Evolutionary conservation across 1,140 invertebrate species (phyloP), one percentile per base, ranked within the genome.

Genomic region (Neodiprion lecontei): DNA sequence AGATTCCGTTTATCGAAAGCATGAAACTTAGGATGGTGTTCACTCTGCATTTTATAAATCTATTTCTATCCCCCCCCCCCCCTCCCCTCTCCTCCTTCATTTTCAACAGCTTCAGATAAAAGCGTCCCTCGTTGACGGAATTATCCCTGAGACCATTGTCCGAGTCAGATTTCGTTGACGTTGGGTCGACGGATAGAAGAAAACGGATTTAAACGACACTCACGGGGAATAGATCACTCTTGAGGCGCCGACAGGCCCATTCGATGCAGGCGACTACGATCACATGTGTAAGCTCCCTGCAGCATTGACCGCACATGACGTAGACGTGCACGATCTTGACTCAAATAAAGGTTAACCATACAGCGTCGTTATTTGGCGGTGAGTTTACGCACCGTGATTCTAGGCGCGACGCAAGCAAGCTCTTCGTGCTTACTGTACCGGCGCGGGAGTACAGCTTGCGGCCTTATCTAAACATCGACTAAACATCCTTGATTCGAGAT

Each of bases 401-500:
- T 40, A 40, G 28, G 28, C 7, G 53, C 53, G 53, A 61, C 11
- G 53, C 53, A 12, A 40, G 53, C 53, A 61, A 14, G 53, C 53
- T 14, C 53, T 17, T 5, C 9, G 28, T 40, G 28, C 28, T 40
- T 40, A 40, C 28, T 40, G 53, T 61, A 61, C 53, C 53, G 28
- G 7, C n/a, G 53, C 53, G 53, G 4, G 53, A 61, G 53, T 61
- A 17, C 53, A 61, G 53, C 53, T 61, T 17, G 53, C 11, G 53
- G 9, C 9, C 5, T 69, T 69, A 69, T 69, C 67, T 47, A 14
- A 69, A 69, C 67, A 69, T 69, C 67, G 67, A 47, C 70, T 50
- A 71, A 50, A 71, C 48, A 50, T 17, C 21, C 17, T 50, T 48
- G 70, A 47, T 71, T 40, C 70, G 12, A 71, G 70, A 71, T 71